Conservation (phyloP, 1,140 invertebrate genomes). For the Pseudomyrmex dendroicus region DNA sequence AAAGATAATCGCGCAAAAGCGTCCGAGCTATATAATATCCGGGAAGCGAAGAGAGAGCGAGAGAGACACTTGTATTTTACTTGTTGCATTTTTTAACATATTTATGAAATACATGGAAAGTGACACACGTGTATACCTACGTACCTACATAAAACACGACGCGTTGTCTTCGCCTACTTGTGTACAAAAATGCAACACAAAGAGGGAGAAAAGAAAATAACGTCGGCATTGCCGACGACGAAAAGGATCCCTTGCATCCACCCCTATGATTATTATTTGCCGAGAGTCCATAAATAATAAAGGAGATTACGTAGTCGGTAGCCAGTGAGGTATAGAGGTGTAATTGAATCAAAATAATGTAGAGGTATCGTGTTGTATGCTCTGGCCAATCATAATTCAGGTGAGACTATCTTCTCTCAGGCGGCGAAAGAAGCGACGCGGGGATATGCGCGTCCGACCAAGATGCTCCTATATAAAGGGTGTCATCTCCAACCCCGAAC, state of each 20-base stretch:
- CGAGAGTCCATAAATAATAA: slow-evolving; percentile 76
- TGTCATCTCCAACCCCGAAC: slow-evolving; percentile 80
- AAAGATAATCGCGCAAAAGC: neutral
- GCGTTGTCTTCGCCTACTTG: neutral
- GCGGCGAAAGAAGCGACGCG: slow-evolving; percentile 41
- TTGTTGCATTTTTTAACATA: slow-evolving; percentile 65
- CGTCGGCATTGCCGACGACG: neutral
- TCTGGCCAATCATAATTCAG: slow-evolving; percentile 82
- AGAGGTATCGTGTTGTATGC: slow-evolving; percentile 80
- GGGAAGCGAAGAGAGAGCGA: no score
- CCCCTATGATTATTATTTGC: slow-evolving; percentile 75
- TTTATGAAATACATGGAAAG: slow-evolving; percentile 12
- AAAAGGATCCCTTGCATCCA: slow-evolving; percentile 18
- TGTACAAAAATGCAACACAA: neutral
- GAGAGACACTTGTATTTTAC: slow-evolving; percentile 44
- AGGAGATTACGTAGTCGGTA: slow-evolving; percentile 77
- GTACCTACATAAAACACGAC: neutral
- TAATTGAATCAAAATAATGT: slow-evolving; percentile 83
- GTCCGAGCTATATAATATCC: neutral
- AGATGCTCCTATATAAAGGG: slow-evolving; percentile 82
- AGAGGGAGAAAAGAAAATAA: neutral
- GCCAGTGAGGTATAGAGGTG: slow-evolving; percentile 64
- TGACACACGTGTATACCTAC: neutral
- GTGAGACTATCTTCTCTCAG: slow-evolving; percentile 72
- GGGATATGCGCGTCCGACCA: slow-evolving; percentile 66